Conservation (phyloP, 2,888 invertebrate species). For the Eremobia ochroleuca region DNA sequence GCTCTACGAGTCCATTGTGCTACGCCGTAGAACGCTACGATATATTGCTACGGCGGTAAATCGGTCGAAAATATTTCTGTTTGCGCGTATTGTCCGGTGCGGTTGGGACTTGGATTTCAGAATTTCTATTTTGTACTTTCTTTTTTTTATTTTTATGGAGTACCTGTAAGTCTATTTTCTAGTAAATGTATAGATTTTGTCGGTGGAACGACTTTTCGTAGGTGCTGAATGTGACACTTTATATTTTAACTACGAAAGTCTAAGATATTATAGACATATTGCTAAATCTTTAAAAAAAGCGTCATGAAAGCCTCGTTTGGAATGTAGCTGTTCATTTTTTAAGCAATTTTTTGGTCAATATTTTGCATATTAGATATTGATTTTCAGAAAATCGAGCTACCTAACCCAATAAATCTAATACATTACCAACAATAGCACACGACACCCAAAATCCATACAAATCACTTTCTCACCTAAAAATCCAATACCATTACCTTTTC, state of each 20-base stretch:
- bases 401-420: conserved; percentile 24
- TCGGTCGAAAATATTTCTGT: conserved; percentile 73
- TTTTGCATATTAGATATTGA: not conserved
- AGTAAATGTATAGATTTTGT: conserved; percentile 23
- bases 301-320: not conserved
- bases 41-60: conserved; percentile 73
- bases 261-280: not conserved
- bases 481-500: conserved; percentile 56
- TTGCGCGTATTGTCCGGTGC: conserved; percentile 66
- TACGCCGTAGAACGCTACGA: conserved; percentile 76
- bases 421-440: conserved; percentile 29
- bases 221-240: not conserved
- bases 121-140: conserved; percentile 41
- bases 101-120: conserved; percentile 60
- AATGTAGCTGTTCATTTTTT: not conserved
- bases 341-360: not conserved
- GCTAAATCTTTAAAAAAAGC: not conserved
- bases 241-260: not conserved
- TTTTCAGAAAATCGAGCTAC: not conserved
- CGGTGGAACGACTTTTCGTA: not conserved
- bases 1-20: conserved; percentile 76
- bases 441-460: conserved; percentile 12
- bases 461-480: conserved; percentile 46
- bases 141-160: conserved; percentile 36
- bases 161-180: conserved; percentile 47